Evolutionary conservation across 2,888 invertebrate genomes (phyloP).

Genomic region (Petrolisthes manimaculis): DNA sequence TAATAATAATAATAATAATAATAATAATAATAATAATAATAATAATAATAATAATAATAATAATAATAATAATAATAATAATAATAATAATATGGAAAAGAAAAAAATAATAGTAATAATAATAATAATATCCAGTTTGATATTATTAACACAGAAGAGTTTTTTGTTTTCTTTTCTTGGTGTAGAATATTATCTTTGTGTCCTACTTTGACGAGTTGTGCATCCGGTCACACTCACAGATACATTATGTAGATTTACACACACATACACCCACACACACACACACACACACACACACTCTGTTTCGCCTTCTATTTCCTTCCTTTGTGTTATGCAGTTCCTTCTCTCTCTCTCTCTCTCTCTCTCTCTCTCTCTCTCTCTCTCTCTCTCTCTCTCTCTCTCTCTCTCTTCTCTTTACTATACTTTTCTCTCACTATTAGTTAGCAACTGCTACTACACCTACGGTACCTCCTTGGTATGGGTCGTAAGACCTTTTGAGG

Average conservation of each 20-base stretch:
- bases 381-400: not conserved
- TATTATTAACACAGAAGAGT: not conserved
- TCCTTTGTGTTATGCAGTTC: not conserved
- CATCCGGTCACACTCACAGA: not conserved
- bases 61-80: no score
- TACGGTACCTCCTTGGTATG: not conserved
- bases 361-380: not conserved
- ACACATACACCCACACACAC: no score
- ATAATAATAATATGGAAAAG: no score
- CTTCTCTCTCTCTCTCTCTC: not conserved
- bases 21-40: no score
- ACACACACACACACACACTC: not conserved
- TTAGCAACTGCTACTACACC: not conserved
- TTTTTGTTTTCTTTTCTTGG: not conserved
- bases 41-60: no score
- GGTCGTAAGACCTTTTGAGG: no score
- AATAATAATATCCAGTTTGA: no score
- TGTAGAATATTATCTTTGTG: not conserved
- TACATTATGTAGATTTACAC: not conserved
- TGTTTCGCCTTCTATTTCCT: not conserved
- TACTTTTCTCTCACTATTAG: not conserved
- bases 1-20: no score
- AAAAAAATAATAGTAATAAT: no score
- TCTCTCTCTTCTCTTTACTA: not conserved
- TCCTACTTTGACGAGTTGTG: not conserved